Conservation (phyloP, 1,140 invertebrate species). For the Trichonephila clavipes region DNA sequence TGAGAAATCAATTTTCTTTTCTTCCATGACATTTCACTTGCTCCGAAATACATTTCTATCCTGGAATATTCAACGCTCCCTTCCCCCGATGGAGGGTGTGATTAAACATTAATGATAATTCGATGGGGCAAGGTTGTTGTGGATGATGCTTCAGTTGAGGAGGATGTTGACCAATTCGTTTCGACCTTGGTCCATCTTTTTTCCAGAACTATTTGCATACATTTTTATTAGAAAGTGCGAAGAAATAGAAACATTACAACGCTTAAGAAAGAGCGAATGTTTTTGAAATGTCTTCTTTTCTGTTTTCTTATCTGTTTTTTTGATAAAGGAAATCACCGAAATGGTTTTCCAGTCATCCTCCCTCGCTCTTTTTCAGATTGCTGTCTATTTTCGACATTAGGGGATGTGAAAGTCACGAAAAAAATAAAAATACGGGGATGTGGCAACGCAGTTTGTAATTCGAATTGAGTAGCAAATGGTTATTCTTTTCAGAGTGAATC, state of each 20-base stretch:
- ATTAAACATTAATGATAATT: constrained; percentile 52
- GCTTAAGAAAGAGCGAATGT: constrained; percentile 13
- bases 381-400: neutral
- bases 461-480: too few relatives aligned
- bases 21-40: constrained; percentile 35
- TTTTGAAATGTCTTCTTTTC: neutral
- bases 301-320: neutral
- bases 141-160: neutral
- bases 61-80: constrained; percentile 28
- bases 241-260: constrained; percentile 34
- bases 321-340: neutral
- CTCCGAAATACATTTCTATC: constrained; percentile 38
- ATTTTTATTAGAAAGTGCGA: neutral
- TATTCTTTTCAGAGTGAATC: too few relatives aligned
- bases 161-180: neutral
- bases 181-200: constrained; percentile 8
- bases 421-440: neutral
- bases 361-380: neutral
- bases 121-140: constrained; percentile 31
- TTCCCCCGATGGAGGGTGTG: neutral
- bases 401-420: neutral
- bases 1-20: constrained; percentile 59
- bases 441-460: too few relatives aligned
- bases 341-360: constrained; percentile 12
- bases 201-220: neutral